A percentile compares a stretch with the other conserved stretches of the same genome.
phyloP scores from a whole-genome alignment of 37 sponge, comb jelly and placozoan species.

The Bolinopsis microptera region DNA sequence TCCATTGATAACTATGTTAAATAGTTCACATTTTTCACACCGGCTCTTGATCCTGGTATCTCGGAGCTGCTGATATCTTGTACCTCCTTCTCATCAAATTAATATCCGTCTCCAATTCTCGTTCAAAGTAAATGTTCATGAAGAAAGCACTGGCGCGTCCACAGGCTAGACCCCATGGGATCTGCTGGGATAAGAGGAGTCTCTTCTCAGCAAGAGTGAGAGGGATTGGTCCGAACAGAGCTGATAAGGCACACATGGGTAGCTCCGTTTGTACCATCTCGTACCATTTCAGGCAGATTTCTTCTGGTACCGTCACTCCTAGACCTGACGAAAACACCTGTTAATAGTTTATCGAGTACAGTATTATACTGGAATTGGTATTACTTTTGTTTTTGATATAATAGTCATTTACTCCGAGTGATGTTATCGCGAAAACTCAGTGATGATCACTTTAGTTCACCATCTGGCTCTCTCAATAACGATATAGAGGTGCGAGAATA shows the following conservation, averaged over 20 bases:
- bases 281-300: constrained; percentile 76
- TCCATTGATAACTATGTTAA: too few relatives aligned
- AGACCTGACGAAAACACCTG: constrained; percentile 17
- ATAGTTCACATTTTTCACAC: too few relatives aligned
- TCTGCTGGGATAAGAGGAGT: constrained; percentile 12
- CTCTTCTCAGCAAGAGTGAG: constrained; percentile 43
- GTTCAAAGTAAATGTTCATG: constrained; percentile 77
- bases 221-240: constrained; percentile 67
- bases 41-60: too few relatives aligned
- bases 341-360: too few relatives aligned
- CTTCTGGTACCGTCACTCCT: constrained; percentile 67
- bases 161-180: constrained; percentile 69
- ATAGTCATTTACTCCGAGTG: too few relatives aligned
- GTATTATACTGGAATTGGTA: too few relatives aligned
- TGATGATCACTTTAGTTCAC: too few relatives aligned
- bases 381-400: too few relatives aligned
- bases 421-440: too few relatives aligned
- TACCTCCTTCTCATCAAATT: constrained; percentile 61
- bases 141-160: constrained; percentile 65
- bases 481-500: too few relatives aligned
- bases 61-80: constrained; percentile 41
- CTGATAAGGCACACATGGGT: constrained; percentile 75
- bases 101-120: constrained; percentile 68
- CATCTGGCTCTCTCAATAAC: too few relatives aligned
- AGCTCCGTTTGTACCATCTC: constrained; percentile 78